A percentile compares a stretch with the other conserved stretches of the same genome.
These are phyloP conservation scores for Erebia ligea DNA, from an alignment of 2,888 invertebrate species.

Conservation along the genomic window DNA sequence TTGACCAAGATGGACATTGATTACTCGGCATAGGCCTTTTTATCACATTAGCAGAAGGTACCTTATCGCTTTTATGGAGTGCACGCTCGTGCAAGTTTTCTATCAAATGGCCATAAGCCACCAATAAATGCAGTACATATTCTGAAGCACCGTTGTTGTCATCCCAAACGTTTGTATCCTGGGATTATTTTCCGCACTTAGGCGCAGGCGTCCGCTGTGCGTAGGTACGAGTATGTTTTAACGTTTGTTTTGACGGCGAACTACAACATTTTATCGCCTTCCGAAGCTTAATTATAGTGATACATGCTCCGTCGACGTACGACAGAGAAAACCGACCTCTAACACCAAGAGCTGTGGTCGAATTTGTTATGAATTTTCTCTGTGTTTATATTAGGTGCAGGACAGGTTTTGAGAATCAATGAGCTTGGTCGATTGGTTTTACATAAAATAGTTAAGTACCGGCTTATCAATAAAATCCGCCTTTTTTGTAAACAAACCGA, in stretches of 20 bases:
- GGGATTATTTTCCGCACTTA: no score
- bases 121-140: constrained; percentile 19
- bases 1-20: no score
- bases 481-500: neutral
- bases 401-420: constrained; percentile 7
- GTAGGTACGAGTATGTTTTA: no score
- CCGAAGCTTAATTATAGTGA: constrained; percentile 54
- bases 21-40: no score
- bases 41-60: no score
- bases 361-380: constrained; percentile 4
- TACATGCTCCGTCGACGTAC: neutral
- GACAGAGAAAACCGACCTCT: neutral
- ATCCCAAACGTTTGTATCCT: constrained; percentile 46
- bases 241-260: constrained; percentile 55
- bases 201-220: constrained; percentile 25
- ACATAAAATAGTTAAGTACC: neutral
- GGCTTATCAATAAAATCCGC: neutral
- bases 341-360: neutral
- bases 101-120: neutral
- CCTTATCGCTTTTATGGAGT: no score
- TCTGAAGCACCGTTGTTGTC: no score
- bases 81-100: neutral
- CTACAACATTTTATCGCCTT: constrained; percentile 46
- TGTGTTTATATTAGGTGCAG: neutral
- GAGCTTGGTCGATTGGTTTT: neutral